Evolutionary conservation across 2,888 invertebrate species (phyloP).

Genomic region (Lepidonotus clava): DNA sequence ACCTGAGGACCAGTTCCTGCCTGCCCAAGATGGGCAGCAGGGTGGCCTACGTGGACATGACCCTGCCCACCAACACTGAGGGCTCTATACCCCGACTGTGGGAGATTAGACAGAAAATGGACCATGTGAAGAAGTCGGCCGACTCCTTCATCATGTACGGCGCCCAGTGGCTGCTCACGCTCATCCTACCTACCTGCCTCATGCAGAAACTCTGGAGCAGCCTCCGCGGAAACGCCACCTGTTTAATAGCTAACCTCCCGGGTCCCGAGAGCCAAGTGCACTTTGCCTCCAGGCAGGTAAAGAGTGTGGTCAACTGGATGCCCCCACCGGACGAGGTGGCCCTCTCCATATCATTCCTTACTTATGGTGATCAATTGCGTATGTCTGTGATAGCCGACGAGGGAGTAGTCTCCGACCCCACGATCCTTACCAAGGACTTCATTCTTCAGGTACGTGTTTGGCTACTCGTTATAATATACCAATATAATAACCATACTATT

Average conservation of each 20-base stretch:
- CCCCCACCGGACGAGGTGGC: conserved; percentile 82
- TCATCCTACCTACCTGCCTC: conserved; percentile 77
- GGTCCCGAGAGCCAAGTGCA: conserved; percentile 81
- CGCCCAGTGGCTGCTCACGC: conserved; percentile 81
- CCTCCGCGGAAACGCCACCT: conserved; percentile 72
- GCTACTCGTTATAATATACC: too few species aligned
- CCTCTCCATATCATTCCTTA: conserved; percentile 82
- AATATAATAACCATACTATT: too few species aligned
- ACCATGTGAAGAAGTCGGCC: conserved; percentile 81
- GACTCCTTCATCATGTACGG: conserved; percentile 82
- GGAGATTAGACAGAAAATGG: conserved; percentile 82
- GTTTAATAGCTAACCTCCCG: conserved; percentile 81
- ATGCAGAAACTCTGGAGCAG: conserved; percentile 74
- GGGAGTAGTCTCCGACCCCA: conserved; percentile 78
- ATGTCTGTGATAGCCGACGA: conserved; percentile 82
- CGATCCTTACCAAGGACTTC: conserved; percentile 78
- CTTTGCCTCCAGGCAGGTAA: conserved; percentile 79
- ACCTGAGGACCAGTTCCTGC: conserved; percentile 68
- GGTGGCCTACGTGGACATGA: conserved; percentile 73
- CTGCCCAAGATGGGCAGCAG: conserved; percentile 65
- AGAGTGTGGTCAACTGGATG: conserved; percentile 80
- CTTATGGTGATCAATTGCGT: conserved; percentile 82
- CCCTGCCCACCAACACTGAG: conserved; percentile 83
- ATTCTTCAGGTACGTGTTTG: conserved; percentile 78
- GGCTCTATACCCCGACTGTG: conserved; percentile 84